Base-by-base conservation (phyloP, 2,797 vertebrate genomes). In the Hemibagrus guttatus region DNA sequence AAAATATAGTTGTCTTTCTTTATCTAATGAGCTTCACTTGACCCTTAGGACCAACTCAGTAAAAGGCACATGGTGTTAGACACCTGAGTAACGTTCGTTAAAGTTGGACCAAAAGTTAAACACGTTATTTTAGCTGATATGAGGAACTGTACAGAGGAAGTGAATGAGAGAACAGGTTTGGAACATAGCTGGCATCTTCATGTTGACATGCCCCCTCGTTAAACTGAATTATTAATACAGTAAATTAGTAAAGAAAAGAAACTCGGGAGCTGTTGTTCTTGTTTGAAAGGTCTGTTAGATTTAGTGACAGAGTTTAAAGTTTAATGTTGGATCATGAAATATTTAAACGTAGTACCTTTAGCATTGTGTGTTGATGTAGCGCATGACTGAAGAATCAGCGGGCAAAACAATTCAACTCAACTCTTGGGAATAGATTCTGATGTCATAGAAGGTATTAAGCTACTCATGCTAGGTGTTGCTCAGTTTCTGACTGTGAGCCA, bases 221-320 rank as follows among this genome's bases (percentile, higher is more conserved):
- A 63, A 82, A 13, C 83, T 90, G 85, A 87, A 89, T 90, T 89
- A 90, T 90, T 89, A 84, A 90, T 28, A 69, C 68, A 46, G 84
- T 81, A 64, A 85, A 81, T 63, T 81, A 46, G 21, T 59, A 85
- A 85, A 85, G 74, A 28, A 52, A 54, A 81, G n/a, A 66, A 83
- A 68, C 42, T 6, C 26, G 49, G 63, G 42, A 72, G 78, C 71
- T 69, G 75, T 63, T 87, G 81, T 89, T 58, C 17, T 4, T 84
- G 83, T 84, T 85, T 75, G 81, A 75, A 84, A 87, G 81, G 86
- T 85, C 87, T 80, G 83, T 82, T 84, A 84, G 72, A 59, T 85
- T 89, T 86, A 59, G 76, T 87, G 84, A 87, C 72, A 83, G 82
- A 52, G 84, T 86, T 89, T 88, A 87, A 90, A 84, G 59, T 89